Percentiles rank a stretch among this genome's conserved stretches.
phyloP scores from a whole-genome alignment of 1,140 invertebrate species.

The Yoshiicerus persimilis region DNA sequence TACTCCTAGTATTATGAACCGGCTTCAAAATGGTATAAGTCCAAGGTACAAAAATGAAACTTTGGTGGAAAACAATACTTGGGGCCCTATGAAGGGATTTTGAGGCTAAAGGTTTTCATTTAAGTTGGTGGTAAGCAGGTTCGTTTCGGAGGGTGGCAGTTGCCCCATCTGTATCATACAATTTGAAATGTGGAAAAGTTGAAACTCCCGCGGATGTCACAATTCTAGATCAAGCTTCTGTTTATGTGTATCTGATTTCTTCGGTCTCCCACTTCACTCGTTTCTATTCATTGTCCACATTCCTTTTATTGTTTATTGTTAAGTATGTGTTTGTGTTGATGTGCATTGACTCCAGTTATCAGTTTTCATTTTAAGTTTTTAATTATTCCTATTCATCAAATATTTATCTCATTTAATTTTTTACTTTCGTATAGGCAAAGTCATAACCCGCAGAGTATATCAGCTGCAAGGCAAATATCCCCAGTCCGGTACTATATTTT shows the following conservation, averaged over 20 bases:
- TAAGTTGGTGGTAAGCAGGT: no score
- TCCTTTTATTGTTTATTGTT: neutral
- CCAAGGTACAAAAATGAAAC: no score
- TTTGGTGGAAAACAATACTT: no score
- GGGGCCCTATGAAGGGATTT: no score
- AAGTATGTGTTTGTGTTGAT: neutral
- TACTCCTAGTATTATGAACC: no score
- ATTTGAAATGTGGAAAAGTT: neutral
- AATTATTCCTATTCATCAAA: neutral
- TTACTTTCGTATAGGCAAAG: neutral
- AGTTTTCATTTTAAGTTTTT: neutral
- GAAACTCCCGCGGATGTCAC: neutral
- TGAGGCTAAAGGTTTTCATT: no score
- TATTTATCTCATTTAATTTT: neutral
- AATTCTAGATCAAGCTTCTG: neutral
- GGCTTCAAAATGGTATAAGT: no score
- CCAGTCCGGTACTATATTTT: no score
- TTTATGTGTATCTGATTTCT: neutral
- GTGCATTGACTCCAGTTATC: neutral
- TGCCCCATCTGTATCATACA: neutral
- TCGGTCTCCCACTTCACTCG: neutral
- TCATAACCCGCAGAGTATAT: neutral
- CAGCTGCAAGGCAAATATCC: neutral
- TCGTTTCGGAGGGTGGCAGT: neutral
- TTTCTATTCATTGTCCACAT: neutral